Conservation (phyloP, 2,797 vertebrate genomes). For the Uromys caudimaculatus region DNA sequence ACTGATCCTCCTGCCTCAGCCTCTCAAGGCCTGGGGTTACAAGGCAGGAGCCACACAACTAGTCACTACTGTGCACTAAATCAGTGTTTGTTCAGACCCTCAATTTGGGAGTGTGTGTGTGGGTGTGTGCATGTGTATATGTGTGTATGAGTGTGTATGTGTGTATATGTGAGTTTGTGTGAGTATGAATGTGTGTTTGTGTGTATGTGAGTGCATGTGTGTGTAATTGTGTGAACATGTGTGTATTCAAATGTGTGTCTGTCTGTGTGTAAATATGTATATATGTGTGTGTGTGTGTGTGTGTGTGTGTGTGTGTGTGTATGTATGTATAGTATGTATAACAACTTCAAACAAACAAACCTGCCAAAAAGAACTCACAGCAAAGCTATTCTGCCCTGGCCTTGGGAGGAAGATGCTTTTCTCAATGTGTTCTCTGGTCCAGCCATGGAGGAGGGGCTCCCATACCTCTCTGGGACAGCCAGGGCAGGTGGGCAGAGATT, state of each 20-base stretch:
- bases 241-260: not conserved
- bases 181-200: not conserved
- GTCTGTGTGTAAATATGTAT: rapidly evolving
- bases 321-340: no score
- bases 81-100: not conserved
- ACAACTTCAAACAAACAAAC: not conserved
- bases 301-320: not conserved
- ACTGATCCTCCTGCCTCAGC: not conserved
- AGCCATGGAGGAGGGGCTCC: not conserved
- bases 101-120: not conserved
- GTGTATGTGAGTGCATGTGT: not conserved
- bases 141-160: not conserved
- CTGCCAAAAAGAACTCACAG: not conserved
- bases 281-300: not conserved
- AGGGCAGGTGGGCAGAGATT: not conserved
- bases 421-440: slow-evolving; percentile 1
- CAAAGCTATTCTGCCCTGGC: not conserved
- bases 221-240: not conserved
- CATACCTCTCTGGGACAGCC: not conserved
- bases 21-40: not conserved
- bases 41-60: not conserved
- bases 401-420: slow-evolving; percentile 43
- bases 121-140: not conserved
- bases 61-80: not conserved
- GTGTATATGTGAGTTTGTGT: not conserved